Evolutionary conservation across 2,797 vertebrate species (phyloP), one percentile per base, ranked within the genome.

Genomic region (Microctenopoma steveboyesi): DNA sequence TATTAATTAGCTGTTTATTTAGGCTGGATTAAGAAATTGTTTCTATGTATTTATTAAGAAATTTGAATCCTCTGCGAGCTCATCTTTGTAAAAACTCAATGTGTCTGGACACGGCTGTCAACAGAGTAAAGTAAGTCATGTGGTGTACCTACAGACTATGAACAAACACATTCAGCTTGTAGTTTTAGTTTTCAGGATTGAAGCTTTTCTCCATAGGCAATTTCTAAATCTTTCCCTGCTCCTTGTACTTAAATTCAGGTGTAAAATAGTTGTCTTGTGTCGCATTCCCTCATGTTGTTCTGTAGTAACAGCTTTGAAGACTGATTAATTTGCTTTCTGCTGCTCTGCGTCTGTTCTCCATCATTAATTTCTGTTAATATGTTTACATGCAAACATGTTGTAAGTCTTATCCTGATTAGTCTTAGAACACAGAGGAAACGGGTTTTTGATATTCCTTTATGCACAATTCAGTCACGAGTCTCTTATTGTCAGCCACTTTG

Each of bases 291-390:
- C 12, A 16, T 50, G 39, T 49, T 59, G 33, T 35, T 35, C 33
- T 35, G 33, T 35, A 35, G 33, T 35, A 35, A 35, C 33, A 35
- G 33, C 8, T 53, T 22, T 27, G 3, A 53, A 35, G 47, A 35
- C 33, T 30, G 58, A 72, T 37, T 63, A 8, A 63, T 56, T 71
- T 71, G 56, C 55, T 57, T 53, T 47, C 61, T 56, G 14, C 42
- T 43, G 42, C 57, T 42, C 51, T 40, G 16, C 15, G 7, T 45
- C 30, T 56, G 27, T 52, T 22, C 30, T 8, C 13, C 13, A 28
- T 5, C 4, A 15, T 13, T 6, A n/a, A 4, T 10, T 30, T 25
- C 5, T 66, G 3, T 11, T 15, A n/a, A 5, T 22, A 5, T 64
- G 22, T 46, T 42, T 18, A 30, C 37, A 14, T 46, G 37, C 22